Percentiles rank a stretch among this genome's conserved stretches.
These are phyloP conservation scores for Limnephilus rhombicus DNA, from an alignment of 2,888 invertebrate genomes.

Conservation along the genomic window DNA sequence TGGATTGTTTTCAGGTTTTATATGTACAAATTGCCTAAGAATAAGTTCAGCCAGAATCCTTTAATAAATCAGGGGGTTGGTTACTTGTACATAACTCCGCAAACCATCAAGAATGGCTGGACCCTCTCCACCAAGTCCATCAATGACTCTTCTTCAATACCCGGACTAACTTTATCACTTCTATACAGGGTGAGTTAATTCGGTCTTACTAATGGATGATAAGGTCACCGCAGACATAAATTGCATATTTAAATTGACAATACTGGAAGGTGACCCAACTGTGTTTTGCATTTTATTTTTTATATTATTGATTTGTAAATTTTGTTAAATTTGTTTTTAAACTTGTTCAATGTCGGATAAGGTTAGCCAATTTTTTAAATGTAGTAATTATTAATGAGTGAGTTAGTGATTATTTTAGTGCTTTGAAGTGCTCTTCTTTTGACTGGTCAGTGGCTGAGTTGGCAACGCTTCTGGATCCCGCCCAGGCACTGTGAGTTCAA, in stretches of 20 bases:
- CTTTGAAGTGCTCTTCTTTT: no score
- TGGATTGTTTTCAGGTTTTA: constrained; percentile 83
- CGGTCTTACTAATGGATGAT: neutral
- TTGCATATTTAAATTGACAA: neutral
- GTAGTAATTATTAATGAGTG: no score
- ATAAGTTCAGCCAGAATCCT: constrained; percentile 76
- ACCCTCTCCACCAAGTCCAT: constrained; percentile 82
- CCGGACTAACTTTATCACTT: constrained; percentile 81
- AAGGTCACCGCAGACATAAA: neutral
- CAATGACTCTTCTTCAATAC: constrained; percentile 80
- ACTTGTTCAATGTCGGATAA: neutral
- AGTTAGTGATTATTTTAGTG: no score
- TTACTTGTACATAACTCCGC: constrained; percentile 84
- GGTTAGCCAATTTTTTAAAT: neutral
- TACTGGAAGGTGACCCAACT: neutral
- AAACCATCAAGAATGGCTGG: constrained; percentile 80
- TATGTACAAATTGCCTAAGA: constrained; percentile 87
- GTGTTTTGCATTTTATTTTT: neutral
- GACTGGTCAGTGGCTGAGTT: no score
- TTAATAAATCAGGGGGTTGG: constrained; percentile 80
- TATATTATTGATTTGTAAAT: neutral
- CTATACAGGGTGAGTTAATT: constrained; percentile 75
- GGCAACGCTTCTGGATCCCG: no score
- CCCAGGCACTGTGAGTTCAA: no score
- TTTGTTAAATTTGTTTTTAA: neutral